Base-by-base conservation (phyloP, 2,797 vertebrate genomes). In the Sarcophilus harrisii region DNA sequence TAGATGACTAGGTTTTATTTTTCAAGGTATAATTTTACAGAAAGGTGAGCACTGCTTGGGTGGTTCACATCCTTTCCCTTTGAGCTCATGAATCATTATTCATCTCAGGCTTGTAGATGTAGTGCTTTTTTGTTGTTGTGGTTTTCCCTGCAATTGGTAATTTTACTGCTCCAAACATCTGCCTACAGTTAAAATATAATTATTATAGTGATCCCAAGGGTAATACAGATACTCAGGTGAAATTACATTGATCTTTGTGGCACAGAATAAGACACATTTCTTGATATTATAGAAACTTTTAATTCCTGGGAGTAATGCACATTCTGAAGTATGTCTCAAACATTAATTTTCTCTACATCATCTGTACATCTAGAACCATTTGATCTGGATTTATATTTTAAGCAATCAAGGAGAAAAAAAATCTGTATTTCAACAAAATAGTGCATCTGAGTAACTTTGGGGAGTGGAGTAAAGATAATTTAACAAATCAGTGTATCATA, bases 51-150 rank as follows among this genome's bases (percentile, higher is more conserved):
- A 9, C 58, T 55, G 91, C 54, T 32, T 30, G 45, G 52, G 10
- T 38, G 89, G 10, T 5, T 9, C 32, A 16, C 1, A 14, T 29
- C 4, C 49, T 8, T 59, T 49, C 8, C 13, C 0, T 10, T 10
- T n/a, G 59, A 38, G 59, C 12, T 16, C 16, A 18, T 32, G 54
- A 30, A 3, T 13, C 73, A 5, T 1, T 5, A 10, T 9, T 1
- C 9, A 14, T 55, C 32, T 1, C 0, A 0, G 16, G 27, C 2
- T 1, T 0, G 0, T 1, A 28, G 1, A 10, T 38, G 21, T 4
- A 38, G 29, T 8, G 0, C 8, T 58, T 91, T 52, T 5, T 10
- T 38, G 54, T n/a, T 38, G 92, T 81, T 29, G 0, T 29, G 58
- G 0, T 32, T 81, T 57, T 54, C 90, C 58, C 21, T 32, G 27